These are phyloP conservation scores for Rotaria socialis DNA, from an alignment of 2,888 invertebrate species.

Conservation along the genomic window DNA sequence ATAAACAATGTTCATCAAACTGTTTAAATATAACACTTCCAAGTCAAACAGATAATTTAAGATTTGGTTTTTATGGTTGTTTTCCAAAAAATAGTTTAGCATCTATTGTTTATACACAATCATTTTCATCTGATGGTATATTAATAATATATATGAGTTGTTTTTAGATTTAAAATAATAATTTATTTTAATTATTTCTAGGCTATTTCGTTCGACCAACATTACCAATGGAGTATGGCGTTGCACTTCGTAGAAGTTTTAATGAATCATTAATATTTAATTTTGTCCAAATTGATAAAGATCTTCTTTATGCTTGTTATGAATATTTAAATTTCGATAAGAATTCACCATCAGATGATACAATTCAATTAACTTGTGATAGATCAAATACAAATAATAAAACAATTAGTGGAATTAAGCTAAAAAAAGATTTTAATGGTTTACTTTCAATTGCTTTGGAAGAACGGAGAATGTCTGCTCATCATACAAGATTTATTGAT, in stretches of 20 bases:
- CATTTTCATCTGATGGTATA: not conserved
- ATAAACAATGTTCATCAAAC: not conserved
- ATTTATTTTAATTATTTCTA: not conserved
- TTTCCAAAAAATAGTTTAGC: not conserved
- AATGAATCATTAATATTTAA: not conserved
- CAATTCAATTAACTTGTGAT: not conserved
- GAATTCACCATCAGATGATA: not conserved
- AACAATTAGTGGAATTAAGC: not conserved
- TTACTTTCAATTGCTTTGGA: not conserved
- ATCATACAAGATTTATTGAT: not conserved
- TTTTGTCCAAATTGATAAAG: not conserved
- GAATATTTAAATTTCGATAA: not conserved
- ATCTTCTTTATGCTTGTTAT: not conserved
- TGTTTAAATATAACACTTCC: not conserved
- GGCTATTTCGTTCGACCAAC: not conserved
- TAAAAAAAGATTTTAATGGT: not conserved
- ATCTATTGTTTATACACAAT: not conserved
- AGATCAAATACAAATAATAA: not conserved
- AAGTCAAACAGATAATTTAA: not conserved
- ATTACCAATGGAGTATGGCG: not conserved
- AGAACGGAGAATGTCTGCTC: not conserved
- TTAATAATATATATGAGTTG: not conserved
- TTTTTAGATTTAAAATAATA: not conserved
- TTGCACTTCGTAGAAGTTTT: not conserved
- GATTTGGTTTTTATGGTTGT: slow-evolving; percentile 15